Percentiles rank a stretch among this genome's conserved stretches.
phyloP scores from a whole-genome alignment of 2,797 vertebrate species.

The Acridotheres tristis region DNA sequence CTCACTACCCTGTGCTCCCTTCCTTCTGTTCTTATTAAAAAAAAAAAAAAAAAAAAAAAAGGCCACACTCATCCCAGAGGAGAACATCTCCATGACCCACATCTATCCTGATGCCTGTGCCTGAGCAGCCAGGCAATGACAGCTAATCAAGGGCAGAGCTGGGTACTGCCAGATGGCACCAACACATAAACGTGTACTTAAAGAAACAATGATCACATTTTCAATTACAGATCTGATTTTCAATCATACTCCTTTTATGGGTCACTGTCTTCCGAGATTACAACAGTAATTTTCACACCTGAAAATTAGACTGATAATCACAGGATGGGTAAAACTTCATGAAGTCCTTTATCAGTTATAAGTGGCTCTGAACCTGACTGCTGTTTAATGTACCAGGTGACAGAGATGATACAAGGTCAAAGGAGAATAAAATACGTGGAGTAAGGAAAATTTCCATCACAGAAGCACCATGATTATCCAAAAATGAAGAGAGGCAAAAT shows the following conservation, averaged over 20 bases:
- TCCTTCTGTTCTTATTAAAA: rapidly evolving
- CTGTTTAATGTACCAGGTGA: neutral
- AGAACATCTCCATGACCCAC: neutral
- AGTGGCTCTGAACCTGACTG: neutral
- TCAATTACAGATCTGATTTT: neutral
- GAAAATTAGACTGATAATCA: neutral
- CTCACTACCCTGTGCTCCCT: neutral
- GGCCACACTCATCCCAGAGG: neutral
- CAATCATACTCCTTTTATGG: neutral
- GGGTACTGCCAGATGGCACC: neutral
- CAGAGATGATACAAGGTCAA: neutral
- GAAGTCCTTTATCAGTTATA: neutral
- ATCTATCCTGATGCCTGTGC: neutral
- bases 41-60: neutral
- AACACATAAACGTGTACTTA: neutral
- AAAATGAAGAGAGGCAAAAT: neutral
- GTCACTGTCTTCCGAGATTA: conserved; percentile 15
- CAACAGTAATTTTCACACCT: neutral
- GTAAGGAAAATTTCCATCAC: neutral
- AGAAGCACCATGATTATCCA: neutral
- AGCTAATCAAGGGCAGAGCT: neutral
- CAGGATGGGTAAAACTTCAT: neutral
- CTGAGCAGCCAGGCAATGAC: neutral
- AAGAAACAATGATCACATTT: neutral
- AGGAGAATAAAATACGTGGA: neutral